Evolutionary conservation across 37 sponge, comb jelly and placozoan genomes (phyloP).

Genomic region (Aplysina aerophoba): DNA sequence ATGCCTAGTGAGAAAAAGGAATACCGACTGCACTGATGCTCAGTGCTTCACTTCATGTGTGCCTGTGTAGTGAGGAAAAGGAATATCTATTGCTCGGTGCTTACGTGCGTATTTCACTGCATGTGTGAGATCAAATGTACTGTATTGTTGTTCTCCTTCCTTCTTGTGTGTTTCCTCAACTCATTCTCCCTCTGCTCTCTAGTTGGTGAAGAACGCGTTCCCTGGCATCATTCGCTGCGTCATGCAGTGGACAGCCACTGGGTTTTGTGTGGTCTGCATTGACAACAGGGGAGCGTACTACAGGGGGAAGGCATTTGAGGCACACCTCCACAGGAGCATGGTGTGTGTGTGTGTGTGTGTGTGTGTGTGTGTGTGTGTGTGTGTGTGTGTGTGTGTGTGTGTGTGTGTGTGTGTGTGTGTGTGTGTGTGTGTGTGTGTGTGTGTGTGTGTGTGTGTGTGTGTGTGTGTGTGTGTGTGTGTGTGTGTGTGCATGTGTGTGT

Average conservation of each 20-base stretch:
- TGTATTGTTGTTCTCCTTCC: neutral
- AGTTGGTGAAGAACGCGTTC: conserved; percentile 62
- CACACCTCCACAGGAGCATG: conserved; percentile 48
- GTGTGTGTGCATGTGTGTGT: conserved; percentile 29
- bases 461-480: conserved; percentile 26
- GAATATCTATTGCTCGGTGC: too few relatives aligned
- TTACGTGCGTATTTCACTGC: too few relatives aligned
- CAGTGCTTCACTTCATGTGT: too few relatives aligned
- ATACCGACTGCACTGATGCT: too few relatives aligned
- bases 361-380: conserved; percentile 52
- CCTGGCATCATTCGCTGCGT: conserved; percentile 24
- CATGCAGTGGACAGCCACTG: conserved; percentile 51
- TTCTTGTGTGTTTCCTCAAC: neutral
- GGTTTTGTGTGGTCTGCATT: conserved; percentile 77
- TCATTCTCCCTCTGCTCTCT: neutral
- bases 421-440: conserved; percentile 17
- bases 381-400: conserved; percentile 45
- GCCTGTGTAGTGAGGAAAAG: too few relatives aligned
- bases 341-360: conserved; percentile 30
- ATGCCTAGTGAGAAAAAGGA: too few relatives aligned
- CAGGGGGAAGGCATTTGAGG: conserved; percentile 77
- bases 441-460: neutral
- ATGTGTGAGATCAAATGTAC: too few relatives aligned
- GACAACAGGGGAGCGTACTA: conserved; percentile 78
- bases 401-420: conserved; percentile 49